A percentile compares a stretch with the other conserved stretches of the same genome.
Conservation (phyloP, 1,140 invertebrate species). For the Brachionus paranguensis region DNA sequence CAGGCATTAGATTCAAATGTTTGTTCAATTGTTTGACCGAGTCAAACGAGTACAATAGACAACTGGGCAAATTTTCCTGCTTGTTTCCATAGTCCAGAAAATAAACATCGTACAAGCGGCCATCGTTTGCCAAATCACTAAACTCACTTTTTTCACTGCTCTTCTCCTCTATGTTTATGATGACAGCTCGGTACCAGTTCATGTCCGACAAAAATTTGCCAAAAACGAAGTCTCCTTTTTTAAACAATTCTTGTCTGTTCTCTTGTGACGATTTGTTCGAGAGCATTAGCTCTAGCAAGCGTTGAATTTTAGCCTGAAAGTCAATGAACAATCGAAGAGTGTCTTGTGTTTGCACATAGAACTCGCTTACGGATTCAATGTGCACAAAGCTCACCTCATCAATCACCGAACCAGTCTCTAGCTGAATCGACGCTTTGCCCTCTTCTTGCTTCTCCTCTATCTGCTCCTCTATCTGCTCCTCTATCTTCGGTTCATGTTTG, state of each 20-base stretch:
- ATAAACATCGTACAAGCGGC: background rate
- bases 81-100: constrained; percentile 36
- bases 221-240: background rate
- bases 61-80: background rate
- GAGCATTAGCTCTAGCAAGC: background rate
- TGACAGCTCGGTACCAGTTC: background rate
- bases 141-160: background rate
- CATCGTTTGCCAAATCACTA: background rate
- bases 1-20: background rate
- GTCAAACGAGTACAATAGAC: background rate
- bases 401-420: background rate
- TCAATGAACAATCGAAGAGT: background rate
- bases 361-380: constrained; percentile 8
- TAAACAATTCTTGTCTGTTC: background rate
- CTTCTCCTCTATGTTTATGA: background rate
- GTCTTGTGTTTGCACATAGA: constrained; percentile 16
- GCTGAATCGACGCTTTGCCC: background rate
- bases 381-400: background rate
- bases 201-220: background rate
- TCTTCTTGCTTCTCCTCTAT: background rate
- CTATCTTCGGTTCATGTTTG: background rate
- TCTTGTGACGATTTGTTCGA: background rate
- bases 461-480: background rate
- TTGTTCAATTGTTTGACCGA: background rate
- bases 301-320: background rate